phyloP scores from a whole-genome alignment of 2,113 vertebrate species.

The Illadopsis cleaveri region DNA sequence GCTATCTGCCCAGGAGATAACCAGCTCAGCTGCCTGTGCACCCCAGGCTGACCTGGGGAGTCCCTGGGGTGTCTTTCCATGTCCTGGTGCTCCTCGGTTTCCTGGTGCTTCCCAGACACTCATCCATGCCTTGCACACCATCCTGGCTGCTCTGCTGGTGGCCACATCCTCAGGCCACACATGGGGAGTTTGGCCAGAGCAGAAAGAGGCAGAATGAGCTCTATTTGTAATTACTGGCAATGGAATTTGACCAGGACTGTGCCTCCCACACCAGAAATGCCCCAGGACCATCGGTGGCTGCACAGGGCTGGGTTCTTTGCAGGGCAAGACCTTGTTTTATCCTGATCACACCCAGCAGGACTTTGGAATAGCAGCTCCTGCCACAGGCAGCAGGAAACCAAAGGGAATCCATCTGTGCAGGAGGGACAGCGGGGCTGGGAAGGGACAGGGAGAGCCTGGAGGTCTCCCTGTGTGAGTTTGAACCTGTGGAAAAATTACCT shows the following conservation, averaged over 20 bases:
- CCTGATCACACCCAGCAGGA: background rate
- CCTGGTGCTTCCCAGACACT: background rate
- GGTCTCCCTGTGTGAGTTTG: background rate
- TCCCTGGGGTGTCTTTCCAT: background rate
- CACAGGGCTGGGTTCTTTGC: background rate
- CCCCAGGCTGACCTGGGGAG: background rate
- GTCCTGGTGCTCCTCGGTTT: background rate
- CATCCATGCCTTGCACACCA: rapidly evolving
- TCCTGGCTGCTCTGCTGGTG: rapidly evolving
- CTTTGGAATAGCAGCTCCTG: slow-evolving; percentile 23
- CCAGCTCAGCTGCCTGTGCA: background rate
- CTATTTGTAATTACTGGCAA: background rate
- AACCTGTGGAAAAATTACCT: background rate
- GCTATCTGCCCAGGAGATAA: background rate
- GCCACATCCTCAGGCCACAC: rapidly evolving
- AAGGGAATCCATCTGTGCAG: background rate
- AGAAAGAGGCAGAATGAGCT: background rate
- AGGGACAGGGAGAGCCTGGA: background rate
- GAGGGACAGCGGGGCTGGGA: background rate
- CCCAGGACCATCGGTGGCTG: background rate
- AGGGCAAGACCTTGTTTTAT: background rate
- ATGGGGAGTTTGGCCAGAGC: rapidly evolving
- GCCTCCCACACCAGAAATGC: background rate
- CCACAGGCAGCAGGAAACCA: background rate
- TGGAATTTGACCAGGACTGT: slow-evolving; percentile 45